Conservation (phyloP, 2,113 vertebrate genomes). For the Callocephalon fimbriatum region DNA sequence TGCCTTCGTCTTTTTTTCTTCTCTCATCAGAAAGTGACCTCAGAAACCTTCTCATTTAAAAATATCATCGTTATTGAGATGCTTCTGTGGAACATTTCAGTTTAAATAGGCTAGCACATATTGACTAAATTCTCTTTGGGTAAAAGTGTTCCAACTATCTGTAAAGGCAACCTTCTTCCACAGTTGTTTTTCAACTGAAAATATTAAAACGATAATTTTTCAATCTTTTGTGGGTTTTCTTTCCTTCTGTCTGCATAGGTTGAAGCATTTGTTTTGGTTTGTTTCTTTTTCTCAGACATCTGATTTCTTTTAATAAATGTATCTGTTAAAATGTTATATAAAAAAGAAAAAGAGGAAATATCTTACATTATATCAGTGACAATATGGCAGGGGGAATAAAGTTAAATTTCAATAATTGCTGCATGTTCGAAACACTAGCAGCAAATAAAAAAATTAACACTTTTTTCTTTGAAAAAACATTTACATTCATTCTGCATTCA, state of each 20-base stretch:
- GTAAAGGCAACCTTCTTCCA: neutral
- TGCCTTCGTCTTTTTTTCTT: neutral
- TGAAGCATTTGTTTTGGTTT: neutral
- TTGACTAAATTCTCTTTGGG: neutral
- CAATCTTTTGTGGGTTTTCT: neutral
- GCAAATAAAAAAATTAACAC: neutral
- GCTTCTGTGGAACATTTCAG: neutral
- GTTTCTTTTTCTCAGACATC: neutral
- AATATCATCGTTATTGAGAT: neutral
- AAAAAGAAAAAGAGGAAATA: neutral
- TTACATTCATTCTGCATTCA: neutral
- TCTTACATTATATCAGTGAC: neutral
- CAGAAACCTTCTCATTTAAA: neutral
- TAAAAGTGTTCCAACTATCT: neutral
- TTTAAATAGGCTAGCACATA: neutral
- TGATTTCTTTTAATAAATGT: neutral
- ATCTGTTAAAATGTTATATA: neutral
- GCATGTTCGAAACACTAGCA: neutral
- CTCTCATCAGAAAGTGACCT: neutral
- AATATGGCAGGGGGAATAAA: accelerated
- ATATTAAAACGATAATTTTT: neutral
- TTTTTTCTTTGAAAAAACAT: neutral
- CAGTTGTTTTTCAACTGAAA: neutral
- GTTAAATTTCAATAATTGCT: neutral
- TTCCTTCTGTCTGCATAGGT: neutral